Percentiles rank a stretch among this genome's conserved stretches.
These are phyloP conservation scores for Stichodactyla helianthus DNA, from an alignment of 64 coral and sea anemone species.

Conservation along the genomic window DNA sequence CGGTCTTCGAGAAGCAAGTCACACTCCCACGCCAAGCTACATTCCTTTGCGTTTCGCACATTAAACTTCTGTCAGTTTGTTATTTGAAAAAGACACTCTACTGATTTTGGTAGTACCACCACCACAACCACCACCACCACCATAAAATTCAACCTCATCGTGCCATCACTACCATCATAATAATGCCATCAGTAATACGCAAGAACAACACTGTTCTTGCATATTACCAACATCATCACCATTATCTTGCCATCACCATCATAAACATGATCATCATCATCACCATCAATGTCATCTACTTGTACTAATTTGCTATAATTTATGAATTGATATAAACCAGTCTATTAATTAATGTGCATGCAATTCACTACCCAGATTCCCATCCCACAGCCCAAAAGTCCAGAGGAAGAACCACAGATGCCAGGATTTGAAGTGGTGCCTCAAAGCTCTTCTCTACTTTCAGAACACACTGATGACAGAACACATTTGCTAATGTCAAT, in stretches of 20 bases:
- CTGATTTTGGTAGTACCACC: background rate
- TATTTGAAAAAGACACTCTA: no score
- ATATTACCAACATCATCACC: background rate
- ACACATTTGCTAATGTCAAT: slow-evolving; percentile 54
- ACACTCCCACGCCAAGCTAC: no score
- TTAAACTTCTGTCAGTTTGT: no score
- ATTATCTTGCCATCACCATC: background rate
- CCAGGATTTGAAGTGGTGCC: slow-evolving; percentile 73
- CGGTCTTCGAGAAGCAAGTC: no score
- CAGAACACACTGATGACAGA: slow-evolving; percentile 52
- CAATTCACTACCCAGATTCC: background rate
- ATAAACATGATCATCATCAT: background rate
- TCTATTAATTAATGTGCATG: no score
- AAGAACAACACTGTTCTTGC: background rate
- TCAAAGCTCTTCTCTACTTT: slow-evolving; percentile 45
- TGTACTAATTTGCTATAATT: no score
- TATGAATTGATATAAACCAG: no score
- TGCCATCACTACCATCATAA: background rate
- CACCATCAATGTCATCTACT: background rate
- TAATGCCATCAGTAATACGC: background rate
- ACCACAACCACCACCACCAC: background rate
- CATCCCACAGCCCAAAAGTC: background rate
- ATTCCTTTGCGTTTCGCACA: no score
- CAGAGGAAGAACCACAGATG: background rate
- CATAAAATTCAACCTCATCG: background rate